Conservation (phyloP, 2,797 vertebrate genomes). For the Cryptoprocta ferox region DNA sequence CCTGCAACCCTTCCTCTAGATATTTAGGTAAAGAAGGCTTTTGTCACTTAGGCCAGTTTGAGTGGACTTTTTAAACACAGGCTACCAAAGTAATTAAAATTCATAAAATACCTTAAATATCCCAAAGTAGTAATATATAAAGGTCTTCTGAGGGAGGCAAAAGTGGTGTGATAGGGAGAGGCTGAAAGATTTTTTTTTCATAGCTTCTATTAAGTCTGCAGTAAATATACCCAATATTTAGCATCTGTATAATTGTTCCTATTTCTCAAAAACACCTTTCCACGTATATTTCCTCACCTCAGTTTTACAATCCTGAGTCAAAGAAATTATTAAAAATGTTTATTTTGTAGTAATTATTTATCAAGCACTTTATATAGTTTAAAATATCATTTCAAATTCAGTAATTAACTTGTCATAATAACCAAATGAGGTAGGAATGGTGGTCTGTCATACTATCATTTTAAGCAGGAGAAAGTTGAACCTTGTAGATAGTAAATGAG, state of each 20-base stretch:
- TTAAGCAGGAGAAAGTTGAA: background rate
- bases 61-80: background rate
- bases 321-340: background rate
- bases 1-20: background rate
- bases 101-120: background rate
- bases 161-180: background rate
- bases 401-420: background rate
- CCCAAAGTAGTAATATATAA: background rate
- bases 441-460: background rate
- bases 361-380: background rate
- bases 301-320: conserved; percentile 25
- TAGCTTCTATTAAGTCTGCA: background rate
- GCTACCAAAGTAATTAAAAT: background rate
- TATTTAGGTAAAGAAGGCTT: background rate
- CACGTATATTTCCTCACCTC: background rate
- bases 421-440: background rate
- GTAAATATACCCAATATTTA: background rate
- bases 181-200: background rate
- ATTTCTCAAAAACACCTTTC: conserved; percentile 23
- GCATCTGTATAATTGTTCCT: background rate
- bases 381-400: background rate
- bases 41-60: background rate
- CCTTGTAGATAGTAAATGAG: background rate
- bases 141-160: background rate
- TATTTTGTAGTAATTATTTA: conserved; percentile 16